Base-by-base conservation (phyloP, 2,888 invertebrate species). In the Argyresthia goedartella region DNA sequence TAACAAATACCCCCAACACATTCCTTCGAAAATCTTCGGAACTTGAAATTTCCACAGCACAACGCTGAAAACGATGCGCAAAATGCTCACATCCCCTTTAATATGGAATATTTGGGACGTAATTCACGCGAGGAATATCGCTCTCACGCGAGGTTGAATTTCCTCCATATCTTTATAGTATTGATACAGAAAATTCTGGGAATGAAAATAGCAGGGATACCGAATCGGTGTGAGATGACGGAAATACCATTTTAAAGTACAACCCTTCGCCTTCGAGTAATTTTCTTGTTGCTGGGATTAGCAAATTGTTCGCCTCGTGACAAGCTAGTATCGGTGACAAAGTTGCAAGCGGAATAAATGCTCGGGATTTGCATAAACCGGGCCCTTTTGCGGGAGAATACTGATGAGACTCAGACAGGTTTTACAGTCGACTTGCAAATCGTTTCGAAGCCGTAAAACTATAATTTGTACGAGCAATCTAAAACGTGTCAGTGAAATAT, bases 51-150 rank as follows among this genome's bases (percentile, higher is more conserved):
- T 44, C 14, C 15, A 9, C 48, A 14, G 39, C 39, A 39, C 9
- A 39, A 8, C 35, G 42, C 53, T 42, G 42, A 35, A 44, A 13
- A 36, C n/a, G 39, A 11, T 44, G 42, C 53, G 47, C 45, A 35
- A 44, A 13, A 49, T 35, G 39, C n/a, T 35, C 35, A 14, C 50
- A 43, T 25, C 43, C 42, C 11, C 8, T 34, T 66, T 65, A 59
- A 65, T 64, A 64, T 65, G 74, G 76, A 77, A 85, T 82, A 64
- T 68, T 61, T 54, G 65, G 65, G 69, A 69, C 71, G 62, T 75
- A 77, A 81, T 80, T 77, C 76, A 77, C 69, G 77, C 80, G 76
- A 69, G 71, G 70, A 80, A 79, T 77, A 74, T 73, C 61, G 67
- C 60, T 57, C 57, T 57, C 59, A 57, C 62, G 65, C 69, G 64